phyloP scores from a whole-genome alignment of 2,888 invertebrate species.

The Patella caerulea region DNA sequence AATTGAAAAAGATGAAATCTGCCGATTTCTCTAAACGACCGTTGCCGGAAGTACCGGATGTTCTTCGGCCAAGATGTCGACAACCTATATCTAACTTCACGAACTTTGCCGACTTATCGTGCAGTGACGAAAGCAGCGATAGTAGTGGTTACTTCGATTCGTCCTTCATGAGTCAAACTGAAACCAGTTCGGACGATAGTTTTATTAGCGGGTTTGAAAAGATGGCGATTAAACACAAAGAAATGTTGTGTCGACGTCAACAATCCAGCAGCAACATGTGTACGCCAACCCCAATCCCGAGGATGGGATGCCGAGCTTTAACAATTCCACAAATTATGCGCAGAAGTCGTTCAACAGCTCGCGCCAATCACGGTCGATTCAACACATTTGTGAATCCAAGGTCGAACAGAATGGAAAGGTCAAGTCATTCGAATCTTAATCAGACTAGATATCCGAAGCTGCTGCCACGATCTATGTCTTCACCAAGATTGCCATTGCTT shows the following conservation, averaged over 20 bases:
- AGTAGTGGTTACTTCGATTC: background rate
- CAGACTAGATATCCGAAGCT: no score
- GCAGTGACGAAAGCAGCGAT: background rate
- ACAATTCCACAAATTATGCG: background rate
- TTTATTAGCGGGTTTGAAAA: background rate
- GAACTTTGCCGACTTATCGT: background rate
- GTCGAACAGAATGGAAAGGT: no score
- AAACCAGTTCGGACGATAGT: background rate
- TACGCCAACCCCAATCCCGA: background rate
- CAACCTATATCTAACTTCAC: background rate
- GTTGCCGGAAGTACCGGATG: background rate
- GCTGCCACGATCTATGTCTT: no score
- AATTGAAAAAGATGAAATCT: background rate
- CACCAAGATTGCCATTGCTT: no score
- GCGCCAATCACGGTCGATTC: background rate
- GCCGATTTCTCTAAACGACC: background rate
- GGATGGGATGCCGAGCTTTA: background rate
- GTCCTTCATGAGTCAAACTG: background rate
- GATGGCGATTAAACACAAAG: background rate
- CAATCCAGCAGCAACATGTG: background rate
- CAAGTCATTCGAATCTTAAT: no score
- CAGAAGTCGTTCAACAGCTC: background rate
- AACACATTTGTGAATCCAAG: background rate
- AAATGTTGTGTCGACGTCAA: background rate
- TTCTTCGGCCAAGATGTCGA: background rate